A percentile compares a stretch with the other conserved stretches of the same genome.
Evolutionary conservation across 2,797 vertebrate species (phyloP).

Genomic region (Halcyon badia): DNA sequence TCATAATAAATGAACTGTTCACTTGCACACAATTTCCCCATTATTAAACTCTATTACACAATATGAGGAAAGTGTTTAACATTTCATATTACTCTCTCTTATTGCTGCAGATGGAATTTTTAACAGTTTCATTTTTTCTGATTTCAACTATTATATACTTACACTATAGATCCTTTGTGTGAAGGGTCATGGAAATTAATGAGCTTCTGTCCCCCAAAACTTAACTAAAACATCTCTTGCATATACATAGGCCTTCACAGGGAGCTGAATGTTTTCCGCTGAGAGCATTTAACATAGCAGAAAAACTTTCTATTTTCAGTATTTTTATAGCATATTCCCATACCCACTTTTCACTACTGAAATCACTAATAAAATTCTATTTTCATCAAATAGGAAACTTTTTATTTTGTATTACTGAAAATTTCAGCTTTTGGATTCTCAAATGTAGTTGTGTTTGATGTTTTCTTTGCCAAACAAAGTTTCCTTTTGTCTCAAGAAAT

Average conservation of each 20-base stretch:
- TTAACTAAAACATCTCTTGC: accelerated
- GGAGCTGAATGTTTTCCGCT: background rate
- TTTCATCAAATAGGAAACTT: background rate
- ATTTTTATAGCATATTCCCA: background rate
- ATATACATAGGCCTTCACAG: background rate
- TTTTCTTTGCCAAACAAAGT: background rate
- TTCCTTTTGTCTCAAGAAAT: background rate
- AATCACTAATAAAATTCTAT: background rate
- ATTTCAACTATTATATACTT: background rate
- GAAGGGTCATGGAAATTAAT: background rate
- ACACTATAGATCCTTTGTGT: background rate
- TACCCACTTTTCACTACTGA: background rate
- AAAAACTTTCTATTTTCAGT: background rate
- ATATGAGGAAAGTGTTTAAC: accelerated
- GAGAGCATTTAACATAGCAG: background rate
- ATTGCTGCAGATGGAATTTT: background rate
- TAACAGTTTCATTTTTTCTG: background rate
- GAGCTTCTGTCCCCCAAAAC: accelerated
- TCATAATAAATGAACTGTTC: background rate
- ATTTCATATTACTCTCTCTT: background rate
- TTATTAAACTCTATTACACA: background rate
- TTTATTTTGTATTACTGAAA: background rate
- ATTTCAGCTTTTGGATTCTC: background rate
- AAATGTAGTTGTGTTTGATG: background rate
- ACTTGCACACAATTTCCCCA: background rate